Conservation (phyloP, 2,113 vertebrate species). For the Paradoxurus hermaphroditus region DNA sequence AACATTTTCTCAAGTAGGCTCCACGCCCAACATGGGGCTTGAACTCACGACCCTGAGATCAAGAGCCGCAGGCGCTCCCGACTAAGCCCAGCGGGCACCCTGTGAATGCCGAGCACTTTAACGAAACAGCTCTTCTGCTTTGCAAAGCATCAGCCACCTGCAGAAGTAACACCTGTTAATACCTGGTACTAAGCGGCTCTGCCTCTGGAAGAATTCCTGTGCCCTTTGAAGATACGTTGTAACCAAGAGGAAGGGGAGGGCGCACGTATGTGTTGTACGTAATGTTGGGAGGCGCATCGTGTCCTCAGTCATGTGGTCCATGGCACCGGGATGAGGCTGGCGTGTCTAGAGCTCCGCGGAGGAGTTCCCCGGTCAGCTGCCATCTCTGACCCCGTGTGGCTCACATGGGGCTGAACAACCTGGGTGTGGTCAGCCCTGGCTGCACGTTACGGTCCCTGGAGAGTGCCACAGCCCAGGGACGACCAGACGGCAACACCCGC, state of each 20-base stretch:
- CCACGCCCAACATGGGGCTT: not conserved
- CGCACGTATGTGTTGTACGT: not conserved
- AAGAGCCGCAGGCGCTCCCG: too few relatives aligned
- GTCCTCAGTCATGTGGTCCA: not conserved
- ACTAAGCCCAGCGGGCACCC: too few relatives aligned
- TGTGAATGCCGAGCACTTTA: not conserved
- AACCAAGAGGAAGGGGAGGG: conserved; percentile 31
- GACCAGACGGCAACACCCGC: not conserved
- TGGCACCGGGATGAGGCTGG: not conserved
- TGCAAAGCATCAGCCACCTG: not conserved
- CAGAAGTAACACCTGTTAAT: too few relatives aligned
- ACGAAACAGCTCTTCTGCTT: not conserved
- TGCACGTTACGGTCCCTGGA: not conserved
- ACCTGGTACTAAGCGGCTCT: not conserved
- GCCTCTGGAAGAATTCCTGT: not conserved
- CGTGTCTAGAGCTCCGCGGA: not conserved
- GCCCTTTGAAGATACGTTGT: not conserved
- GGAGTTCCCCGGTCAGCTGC: not conserved
- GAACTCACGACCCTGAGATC: not conserved
- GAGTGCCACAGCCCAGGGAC: not conserved
- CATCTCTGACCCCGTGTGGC: not conserved
- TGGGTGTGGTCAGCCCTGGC: not conserved
- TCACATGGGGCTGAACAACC: not conserved
- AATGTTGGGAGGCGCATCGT: not conserved
- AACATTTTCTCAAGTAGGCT: not conserved